phyloP scores from a whole-genome alignment of 2,797 vertebrate genomes.

The Arrhamphus sclerolepis region DNA sequence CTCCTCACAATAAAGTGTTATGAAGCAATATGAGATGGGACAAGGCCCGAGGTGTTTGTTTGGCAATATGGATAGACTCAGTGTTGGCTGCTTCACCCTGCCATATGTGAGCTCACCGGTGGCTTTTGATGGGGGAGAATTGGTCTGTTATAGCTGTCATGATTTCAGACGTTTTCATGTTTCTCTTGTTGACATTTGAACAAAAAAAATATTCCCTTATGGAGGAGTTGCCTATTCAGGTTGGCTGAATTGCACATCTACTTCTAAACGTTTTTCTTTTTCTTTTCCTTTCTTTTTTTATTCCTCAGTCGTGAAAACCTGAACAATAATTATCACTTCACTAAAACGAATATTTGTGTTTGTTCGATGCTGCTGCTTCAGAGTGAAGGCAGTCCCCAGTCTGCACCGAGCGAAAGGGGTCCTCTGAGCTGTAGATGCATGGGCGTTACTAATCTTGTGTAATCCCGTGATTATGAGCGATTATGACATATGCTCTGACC shows the following conservation, averaged over 20 bases:
- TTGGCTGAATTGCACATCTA: neutral
- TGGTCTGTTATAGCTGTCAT: slow-evolving; percentile 78
- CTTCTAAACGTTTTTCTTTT: neutral
- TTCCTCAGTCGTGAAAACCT: neutral
- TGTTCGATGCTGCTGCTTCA: neutral
- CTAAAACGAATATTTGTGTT: slow-evolving; percentile 19
- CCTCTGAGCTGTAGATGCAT: slow-evolving; percentile 57
- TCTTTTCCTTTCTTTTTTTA: neutral
- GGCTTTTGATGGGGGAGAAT: slow-evolving; percentile 78
- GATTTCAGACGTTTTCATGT: slow-evolving; percentile 66
- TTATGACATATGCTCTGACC: slow-evolving; percentile 64
- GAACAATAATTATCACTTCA: slow-evolving; percentile 1
- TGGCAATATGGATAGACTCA: slow-evolving; percentile 78
- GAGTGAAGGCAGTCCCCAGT: slow-evolving; percentile 22
- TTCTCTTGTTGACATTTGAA: slow-evolving; percentile 52
- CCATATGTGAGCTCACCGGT: slow-evolving; percentile 82
- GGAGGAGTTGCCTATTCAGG: neutral
- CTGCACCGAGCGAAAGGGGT: slow-evolving; percentile 35
- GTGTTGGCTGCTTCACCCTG: slow-evolving; percentile 73
- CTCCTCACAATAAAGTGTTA: slow-evolving; percentile 68
- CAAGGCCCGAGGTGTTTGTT: slow-evolving; percentile 79
- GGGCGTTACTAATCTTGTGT: slow-evolving; percentile 69
- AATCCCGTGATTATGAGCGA: slow-evolving; percentile 72
- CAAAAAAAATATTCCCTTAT: slow-evolving; percentile 2
- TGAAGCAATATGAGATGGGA: slow-evolving; percentile 77